Percentiles rank a stretch among this genome's conserved stretches.
Conservation (phyloP, 1,140 invertebrate genomes). For the Macrobrachium rosenbergii region DNA sequence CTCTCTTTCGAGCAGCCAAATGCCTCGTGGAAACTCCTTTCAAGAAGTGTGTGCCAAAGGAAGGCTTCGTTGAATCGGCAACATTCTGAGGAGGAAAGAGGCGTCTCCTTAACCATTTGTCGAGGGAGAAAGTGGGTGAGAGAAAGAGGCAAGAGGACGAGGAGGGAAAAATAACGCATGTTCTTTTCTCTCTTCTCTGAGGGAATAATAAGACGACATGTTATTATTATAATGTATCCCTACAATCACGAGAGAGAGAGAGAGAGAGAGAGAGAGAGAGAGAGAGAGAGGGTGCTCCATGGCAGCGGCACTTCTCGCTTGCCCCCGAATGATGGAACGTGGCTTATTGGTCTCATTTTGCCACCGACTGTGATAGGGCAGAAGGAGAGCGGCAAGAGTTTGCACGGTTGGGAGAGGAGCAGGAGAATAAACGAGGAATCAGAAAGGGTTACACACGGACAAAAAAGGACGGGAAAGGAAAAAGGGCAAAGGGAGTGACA, state of each 20-base stretch:
- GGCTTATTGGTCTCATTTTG: slow-evolving; percentile 58
- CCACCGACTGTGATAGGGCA: neutral
- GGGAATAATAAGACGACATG: too few species aligned
- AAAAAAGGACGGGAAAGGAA: neutral
- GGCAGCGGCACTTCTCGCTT: too few species aligned
- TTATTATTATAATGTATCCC: too few species aligned
- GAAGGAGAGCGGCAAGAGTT: neutral
- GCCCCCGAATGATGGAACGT: slow-evolving; percentile 16
- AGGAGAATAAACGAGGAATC: neutral
- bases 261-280: neutral
- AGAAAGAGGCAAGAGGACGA: neutral
- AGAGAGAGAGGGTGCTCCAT: neutral
- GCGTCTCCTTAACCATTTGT: too few species aligned
- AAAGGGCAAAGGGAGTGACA: neutral
- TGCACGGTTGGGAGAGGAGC: neutral
- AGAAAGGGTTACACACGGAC: neutral
- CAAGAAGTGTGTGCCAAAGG: too few species aligned
- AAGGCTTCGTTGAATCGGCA: too few species aligned
- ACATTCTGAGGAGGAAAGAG: too few species aligned
- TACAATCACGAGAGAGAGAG: neutral
- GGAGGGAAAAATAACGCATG: neutral
- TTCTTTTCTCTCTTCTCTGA: neutral
- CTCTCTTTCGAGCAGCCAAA: too few species aligned
- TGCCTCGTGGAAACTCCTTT: too few species aligned
- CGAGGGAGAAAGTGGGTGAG: slow-evolving; percentile 3